Percentiles rank a stretch among this genome's conserved stretches.
These are phyloP conservation scores for Odocoileus hemionus DNA, from an alignment of 2,113 vertebrate genomes.

Conservation along the genomic window DNA sequence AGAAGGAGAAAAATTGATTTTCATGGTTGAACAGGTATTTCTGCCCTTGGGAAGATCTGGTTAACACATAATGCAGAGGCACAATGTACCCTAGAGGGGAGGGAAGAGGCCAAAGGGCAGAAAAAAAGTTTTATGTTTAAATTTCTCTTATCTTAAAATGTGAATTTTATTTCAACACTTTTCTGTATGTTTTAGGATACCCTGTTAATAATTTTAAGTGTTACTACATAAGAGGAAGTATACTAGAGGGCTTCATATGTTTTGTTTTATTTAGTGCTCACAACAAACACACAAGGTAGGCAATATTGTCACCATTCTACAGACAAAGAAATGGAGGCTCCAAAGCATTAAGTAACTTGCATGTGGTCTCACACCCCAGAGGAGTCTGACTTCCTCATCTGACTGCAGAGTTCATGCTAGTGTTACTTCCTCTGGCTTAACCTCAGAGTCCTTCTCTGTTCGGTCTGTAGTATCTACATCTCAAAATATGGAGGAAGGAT, in stretches of 20 bases:
- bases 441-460: neutral
- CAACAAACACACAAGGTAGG: neutral
- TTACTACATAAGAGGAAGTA: neutral
- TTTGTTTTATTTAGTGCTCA: neutral
- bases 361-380: neutral
- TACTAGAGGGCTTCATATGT: neutral
- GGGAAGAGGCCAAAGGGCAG: neutral
- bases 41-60: neutral
- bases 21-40: neutral
- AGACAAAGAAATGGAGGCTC: neutral
- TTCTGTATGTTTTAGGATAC: neutral
- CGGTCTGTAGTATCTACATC: neutral
- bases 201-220: neutral
- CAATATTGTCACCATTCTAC: neutral
- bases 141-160: neutral
- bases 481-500: neutral
- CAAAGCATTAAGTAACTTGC: neutral
- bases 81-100: neutral
- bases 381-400: neutral
- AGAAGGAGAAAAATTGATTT: neutral
- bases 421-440: neutral
- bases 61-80: neutral
- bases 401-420: neutral
- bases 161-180: neutral
- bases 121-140: neutral